Evolutionary conservation across 2,113 vertebrate genomes (phyloP).

Genomic region (Heterochromis multidens): DNA sequence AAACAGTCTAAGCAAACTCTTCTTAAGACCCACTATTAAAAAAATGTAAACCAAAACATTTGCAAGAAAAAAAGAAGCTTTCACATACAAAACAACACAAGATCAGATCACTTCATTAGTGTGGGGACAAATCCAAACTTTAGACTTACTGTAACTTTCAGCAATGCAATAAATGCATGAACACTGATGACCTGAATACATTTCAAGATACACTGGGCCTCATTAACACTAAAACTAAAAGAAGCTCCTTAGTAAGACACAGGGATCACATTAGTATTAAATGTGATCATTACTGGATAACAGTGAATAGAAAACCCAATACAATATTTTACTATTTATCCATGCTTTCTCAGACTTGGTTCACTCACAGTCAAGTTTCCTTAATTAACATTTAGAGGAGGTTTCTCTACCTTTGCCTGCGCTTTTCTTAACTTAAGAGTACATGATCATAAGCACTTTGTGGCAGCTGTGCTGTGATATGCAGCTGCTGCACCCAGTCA

Average conservation of each 20-base stretch:
- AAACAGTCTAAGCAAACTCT: conserved; percentile 56
- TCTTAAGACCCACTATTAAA: conserved; percentile 46
- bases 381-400: neutral
- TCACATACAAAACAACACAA: conserved; percentile 58
- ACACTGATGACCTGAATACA: conserved; percentile 29
- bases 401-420: neutral
- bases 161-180: conserved; percentile 13
- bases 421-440: conserved; percentile 3
- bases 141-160: conserved; percentile 23
- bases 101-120: conserved; percentile 29
- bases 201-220: conserved; percentile 13
- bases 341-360: conserved; percentile 61
- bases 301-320: conserved; percentile 36
- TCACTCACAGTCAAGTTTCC: neutral
- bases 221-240: conserved; percentile 37
- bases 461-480: neutral
- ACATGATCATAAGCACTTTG: neutral
- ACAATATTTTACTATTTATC: conserved; percentile 51
- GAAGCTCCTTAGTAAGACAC: conserved; percentile 32
- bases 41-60: conserved; percentile 61
- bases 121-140: conserved; percentile 18
- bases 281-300: conserved; percentile 26
- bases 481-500: conserved; percentile 9
- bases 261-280: conserved; percentile 22
- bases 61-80: conserved; percentile 37